These are phyloP conservation scores for Lucilia cuprina DNA, from an alignment of 1,140 invertebrate species.

Conservation along the genomic window DNA sequence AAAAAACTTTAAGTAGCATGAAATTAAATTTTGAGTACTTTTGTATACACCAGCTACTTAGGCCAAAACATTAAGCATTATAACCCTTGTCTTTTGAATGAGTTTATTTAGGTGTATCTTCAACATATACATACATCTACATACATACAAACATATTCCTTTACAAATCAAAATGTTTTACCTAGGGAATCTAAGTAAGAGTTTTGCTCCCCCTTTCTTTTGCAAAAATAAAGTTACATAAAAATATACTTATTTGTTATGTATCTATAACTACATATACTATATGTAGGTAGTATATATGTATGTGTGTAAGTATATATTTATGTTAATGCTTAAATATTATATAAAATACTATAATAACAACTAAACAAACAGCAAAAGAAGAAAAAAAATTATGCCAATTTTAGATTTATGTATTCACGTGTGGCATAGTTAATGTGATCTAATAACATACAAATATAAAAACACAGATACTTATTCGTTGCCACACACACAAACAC, in stretches of 20 bases:
- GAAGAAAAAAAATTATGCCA: not conserved
- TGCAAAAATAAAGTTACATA: not conserved
- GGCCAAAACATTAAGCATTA: not conserved
- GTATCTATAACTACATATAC: too few species aligned
- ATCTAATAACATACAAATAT: constrained; percentile 7
- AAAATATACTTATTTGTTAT: not conserved
- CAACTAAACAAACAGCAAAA: not conserved
- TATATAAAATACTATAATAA: not conserved
- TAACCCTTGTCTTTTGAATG: not conserved
- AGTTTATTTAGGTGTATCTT: not conserved
- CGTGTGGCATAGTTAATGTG: constrained; percentile 6
- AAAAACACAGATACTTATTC: not conserved
- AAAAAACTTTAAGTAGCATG: not conserved
- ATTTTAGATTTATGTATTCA: constrained; percentile 11
- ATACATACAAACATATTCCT: not conserved
- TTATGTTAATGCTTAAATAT: not conserved
- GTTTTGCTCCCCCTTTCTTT: not conserved
- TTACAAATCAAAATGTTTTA: not conserved
- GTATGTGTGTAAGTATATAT: not conserved
- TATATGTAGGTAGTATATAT: too few species aligned
- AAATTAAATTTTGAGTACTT: constrained; percentile 4
- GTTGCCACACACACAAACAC: too few species aligned
- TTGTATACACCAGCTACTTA: not conserved
- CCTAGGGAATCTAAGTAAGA: not conserved
- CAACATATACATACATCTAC: not conserved